phyloP scores from a whole-genome alignment of 2,113 vertebrate genomes.

The Terrapene triunguis region DNA sequence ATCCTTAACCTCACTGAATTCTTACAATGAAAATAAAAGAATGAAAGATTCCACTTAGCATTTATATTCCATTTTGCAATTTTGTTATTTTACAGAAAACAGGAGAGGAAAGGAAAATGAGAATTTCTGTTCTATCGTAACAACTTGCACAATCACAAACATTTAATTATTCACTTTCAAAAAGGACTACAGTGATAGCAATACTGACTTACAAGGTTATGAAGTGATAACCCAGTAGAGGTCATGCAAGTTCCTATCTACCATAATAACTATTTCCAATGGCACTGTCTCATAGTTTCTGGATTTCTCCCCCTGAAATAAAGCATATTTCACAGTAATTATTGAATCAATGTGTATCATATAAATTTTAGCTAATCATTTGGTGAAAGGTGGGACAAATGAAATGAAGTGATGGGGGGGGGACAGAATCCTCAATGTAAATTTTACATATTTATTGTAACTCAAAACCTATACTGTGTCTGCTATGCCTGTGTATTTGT shows the following conservation, averaged over 20 bases:
- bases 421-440: neutral
- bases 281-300: neutral
- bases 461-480: neutral
- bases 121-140: neutral
- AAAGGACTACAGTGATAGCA: neutral
- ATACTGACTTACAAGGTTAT: constrained; percentile 18
- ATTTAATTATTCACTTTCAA: constrained; percentile 25
- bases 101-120: neutral
- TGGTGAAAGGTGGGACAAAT: neutral
- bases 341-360: neutral
- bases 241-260: constrained; percentile 51
- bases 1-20: neutral
- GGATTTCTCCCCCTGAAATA: neutral
- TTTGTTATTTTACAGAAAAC: constrained; percentile 5
- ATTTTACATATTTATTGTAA: rapidly evolving
- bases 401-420: neutral
- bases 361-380: neutral
- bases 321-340: constrained; percentile 5
- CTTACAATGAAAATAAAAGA: neutral
- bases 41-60: neutral
- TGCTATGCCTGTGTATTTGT: neutral
- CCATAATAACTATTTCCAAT: constrained; percentile 28
- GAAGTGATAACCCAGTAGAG: constrained; percentile 53
- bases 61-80: neutral
- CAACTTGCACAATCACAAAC: rapidly evolving